Percentiles rank a stretch among this genome's conserved stretches.
phyloP scores from a whole-genome alignment of 2,888 invertebrate species.

The Acleris cristana region DNA sequence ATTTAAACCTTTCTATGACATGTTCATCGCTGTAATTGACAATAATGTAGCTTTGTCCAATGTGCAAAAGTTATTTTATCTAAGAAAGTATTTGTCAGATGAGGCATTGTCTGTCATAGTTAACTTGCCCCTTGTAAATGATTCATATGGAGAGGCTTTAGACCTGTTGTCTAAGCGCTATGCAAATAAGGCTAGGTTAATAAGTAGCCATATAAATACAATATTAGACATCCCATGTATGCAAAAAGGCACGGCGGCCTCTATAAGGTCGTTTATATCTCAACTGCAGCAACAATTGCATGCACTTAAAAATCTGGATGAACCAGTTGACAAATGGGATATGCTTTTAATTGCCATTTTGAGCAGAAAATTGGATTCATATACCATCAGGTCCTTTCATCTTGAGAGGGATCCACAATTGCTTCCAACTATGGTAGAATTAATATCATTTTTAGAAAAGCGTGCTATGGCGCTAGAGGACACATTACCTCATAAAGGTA shows the following conservation, averaged over 20 bases:
- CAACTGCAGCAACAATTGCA: no score
- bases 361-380: no score
- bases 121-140: neutral
- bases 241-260: neutral
- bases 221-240: neutral
- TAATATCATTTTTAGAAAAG: no score
- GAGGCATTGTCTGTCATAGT: neutral
- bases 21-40: neutral
- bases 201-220: neutral
- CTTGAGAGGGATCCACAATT: no score
- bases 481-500: constrained; percentile 12
- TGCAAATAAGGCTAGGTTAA: neutral
- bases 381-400: no score
- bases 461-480: constrained; percentile 31
- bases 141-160: neutral
- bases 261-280: no score
- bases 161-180: neutral
- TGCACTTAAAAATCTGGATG: no score
- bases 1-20: no score
- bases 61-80: neutral
- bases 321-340: no score
- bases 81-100: neutral
- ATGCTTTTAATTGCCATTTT: no score
- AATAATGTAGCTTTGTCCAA: neutral
- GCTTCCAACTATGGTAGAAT: no score